Evolutionary conservation across 2,113 vertebrate species (phyloP).

Genomic region (Hippolais icterina): DNA sequence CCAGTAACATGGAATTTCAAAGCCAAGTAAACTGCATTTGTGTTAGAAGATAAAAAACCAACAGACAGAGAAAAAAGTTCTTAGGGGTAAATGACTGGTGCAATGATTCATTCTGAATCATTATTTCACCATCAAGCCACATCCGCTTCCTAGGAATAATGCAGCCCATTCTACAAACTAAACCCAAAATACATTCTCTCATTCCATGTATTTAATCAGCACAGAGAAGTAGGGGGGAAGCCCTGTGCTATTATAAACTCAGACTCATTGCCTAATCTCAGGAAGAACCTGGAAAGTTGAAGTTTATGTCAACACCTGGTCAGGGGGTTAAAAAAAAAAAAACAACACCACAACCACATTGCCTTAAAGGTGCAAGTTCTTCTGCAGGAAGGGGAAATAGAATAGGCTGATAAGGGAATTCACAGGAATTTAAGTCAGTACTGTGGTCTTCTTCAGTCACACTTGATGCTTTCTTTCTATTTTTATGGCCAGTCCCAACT

Average conservation of each 20-base stretch:
- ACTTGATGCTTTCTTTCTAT: slow-evolving; percentile 10
- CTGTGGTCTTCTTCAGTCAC: not conserved
- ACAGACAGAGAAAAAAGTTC: not conserved
- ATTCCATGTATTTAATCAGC: not conserved
- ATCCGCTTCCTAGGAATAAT: not conserved
- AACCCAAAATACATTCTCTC: rapidly evolving
- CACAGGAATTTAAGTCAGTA: not conserved
- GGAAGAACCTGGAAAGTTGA: not conserved
- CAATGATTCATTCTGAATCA: not conserved
- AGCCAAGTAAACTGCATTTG: not conserved
- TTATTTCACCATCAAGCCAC: not conserved
- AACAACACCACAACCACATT: not conserved
- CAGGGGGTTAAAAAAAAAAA: not conserved
- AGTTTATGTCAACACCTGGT: not conserved
- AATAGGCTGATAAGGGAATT: not conserved
- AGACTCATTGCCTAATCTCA: not conserved
- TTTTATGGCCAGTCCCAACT: not conserved
- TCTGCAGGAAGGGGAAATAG: not conserved
- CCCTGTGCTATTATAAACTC: not conserved
- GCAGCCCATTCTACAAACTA: not conserved
- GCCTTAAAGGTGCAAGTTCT: not conserved
- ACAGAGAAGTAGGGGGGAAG: not conserved
- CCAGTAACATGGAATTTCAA: not conserved
- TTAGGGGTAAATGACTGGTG: not conserved
- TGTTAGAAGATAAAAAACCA: not conserved